Conservation (phyloP, 2,797 vertebrate genomes). For the Platyrinchus mystaceus region DNA sequence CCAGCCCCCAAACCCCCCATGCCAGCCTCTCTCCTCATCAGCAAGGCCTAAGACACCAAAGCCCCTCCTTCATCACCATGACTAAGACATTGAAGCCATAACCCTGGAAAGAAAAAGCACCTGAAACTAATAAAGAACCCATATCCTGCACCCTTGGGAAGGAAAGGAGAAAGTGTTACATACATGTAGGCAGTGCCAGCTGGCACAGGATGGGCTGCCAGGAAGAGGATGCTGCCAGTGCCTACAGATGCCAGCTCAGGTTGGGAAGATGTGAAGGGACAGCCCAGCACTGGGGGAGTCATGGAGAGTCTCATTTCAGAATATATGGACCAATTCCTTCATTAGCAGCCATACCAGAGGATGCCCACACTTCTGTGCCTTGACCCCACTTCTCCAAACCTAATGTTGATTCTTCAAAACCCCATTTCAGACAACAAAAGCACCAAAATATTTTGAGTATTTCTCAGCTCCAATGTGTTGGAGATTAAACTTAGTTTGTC, state of each 20-base stretch:
- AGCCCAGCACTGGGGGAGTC: not conserved
- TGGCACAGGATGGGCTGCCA: not conserved
- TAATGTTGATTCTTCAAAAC: too few relatives aligned
- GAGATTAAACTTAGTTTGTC: not conserved
- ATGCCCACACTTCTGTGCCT: not conserved
- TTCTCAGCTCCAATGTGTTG: not conserved
- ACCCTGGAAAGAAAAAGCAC: not conserved
- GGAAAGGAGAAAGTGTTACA: not conserved
- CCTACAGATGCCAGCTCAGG: not conserved
- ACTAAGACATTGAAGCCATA: not conserved
- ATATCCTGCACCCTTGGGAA: not conserved
- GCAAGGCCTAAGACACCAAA: not conserved
- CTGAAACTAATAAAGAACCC: not conserved
- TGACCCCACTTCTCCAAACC: not conserved
- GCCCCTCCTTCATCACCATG: not conserved
- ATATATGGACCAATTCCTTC: too few relatives aligned
- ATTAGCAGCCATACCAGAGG: not conserved
- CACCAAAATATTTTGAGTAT: not conserved
- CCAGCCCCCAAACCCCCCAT: accelerated
- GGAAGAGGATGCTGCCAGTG: not conserved
- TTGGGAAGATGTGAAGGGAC: not conserved
- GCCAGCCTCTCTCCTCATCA: not conserved
- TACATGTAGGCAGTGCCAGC: not conserved
- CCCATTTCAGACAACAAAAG: not conserved
- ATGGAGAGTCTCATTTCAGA: not conserved